Percentiles rank a stretch among this genome's conserved stretches.
These are phyloP conservation scores for Anastatus disparis DNA, from an alignment of 1,140 invertebrate genomes.

Conservation along the genomic window DNA sequence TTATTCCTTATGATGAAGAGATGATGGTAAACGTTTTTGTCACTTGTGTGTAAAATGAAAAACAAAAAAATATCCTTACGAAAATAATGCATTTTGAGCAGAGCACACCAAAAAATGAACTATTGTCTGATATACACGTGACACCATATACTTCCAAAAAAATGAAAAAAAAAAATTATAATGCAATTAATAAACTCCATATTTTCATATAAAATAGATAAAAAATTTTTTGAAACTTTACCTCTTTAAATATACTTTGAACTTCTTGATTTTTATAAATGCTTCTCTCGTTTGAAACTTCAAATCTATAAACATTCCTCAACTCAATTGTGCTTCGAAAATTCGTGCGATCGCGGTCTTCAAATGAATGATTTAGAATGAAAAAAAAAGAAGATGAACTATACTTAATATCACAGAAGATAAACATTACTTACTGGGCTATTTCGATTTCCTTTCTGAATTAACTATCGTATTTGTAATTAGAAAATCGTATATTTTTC, in stretches of 20 bases:
- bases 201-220: too few relatives aligned
- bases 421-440: background rate
- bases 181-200: too few relatives aligned
- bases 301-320: background rate
- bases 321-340: constrained; percentile 15
- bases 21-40: background rate
- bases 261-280: background rate
- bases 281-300: constrained; percentile 4
- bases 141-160: too few relatives aligned
- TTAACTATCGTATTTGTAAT: constrained; percentile 35
- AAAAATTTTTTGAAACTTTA: too few relatives aligned
- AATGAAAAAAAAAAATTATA: too few relatives aligned
- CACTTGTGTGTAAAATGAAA: constrained; percentile 5
- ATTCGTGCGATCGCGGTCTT: constrained; percentile 27
- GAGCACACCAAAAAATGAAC: too few relatives aligned
- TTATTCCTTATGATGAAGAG: background rate
- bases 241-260: too few relatives aligned
- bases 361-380: background rate
- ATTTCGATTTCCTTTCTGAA: constrained; percentile 12
- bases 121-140: too few relatives aligned
- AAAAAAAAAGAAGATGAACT: background rate
- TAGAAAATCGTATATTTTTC: constrained; percentile 4
- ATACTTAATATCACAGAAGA: background rate
- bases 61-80: background rate
- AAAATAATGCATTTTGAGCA: background rate